Conservation (phyloP, 2,888 invertebrate species). For the Eupithecia insigniata region DNA sequence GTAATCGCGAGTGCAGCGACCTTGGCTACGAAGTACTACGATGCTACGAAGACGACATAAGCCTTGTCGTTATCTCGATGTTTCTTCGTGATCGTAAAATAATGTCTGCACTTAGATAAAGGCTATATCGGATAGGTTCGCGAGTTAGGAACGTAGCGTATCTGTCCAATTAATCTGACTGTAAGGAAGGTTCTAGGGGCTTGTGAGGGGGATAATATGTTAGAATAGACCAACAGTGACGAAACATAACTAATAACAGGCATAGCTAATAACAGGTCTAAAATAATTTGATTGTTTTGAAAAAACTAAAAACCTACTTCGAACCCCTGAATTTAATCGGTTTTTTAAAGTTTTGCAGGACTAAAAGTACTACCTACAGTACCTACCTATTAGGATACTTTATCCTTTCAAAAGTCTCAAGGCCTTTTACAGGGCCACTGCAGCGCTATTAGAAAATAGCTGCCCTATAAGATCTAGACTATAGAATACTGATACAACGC, state of each 20-base stretch:
- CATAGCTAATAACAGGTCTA: too few species aligned
- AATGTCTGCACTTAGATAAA: constrained; percentile 13
- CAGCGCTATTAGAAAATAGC: constrained; percentile 2
- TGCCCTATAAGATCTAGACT: constrained; percentile 4
- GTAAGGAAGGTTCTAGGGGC: background rate
- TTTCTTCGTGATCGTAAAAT: constrained; percentile 28
- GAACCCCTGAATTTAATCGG: too few species aligned
- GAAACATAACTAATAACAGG: too few species aligned
- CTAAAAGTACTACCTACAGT: too few species aligned
- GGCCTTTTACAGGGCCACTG: background rate
- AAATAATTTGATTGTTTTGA: too few species aligned
- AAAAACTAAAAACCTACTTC: too few species aligned
- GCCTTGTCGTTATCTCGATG: constrained; percentile 51
- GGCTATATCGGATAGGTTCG: background rate
- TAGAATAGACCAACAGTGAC: too few species aligned
- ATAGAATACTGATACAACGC: background rate
- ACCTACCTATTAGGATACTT: too few species aligned
- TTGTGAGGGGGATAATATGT: too few species aligned
- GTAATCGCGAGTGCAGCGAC: constrained; percentile 59
- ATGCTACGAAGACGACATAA: constrained; percentile 49
- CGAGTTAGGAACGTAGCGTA: background rate
- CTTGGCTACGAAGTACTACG: constrained; percentile 46
- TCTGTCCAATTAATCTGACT: background rate
- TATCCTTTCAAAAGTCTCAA: constrained; percentile 2
- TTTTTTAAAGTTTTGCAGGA: too few species aligned